Base-by-base conservation (phyloP, 2,797 vertebrate species). In the Lindbergichthys nudifrons region DNA sequence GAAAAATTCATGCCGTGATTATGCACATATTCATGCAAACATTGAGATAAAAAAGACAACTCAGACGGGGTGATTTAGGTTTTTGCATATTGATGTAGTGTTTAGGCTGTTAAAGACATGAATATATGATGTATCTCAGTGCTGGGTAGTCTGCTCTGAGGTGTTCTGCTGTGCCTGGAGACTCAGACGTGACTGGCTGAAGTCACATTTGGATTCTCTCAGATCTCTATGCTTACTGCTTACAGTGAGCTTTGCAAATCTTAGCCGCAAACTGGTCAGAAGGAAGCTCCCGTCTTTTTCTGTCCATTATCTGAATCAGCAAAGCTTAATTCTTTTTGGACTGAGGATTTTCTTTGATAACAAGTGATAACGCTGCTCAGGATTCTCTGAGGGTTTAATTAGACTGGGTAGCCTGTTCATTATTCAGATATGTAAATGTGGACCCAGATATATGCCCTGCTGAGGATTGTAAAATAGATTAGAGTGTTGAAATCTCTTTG, bases 371-470 rank as follows among this genome's bases (percentile, higher is more conserved):
- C 9, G 1, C 65, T 70, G 68, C 9, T 58, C n/a, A 30, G 65
- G 54, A 65, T 58, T 74, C 86, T 83, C 83, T 11, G 51, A 75
- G 76, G 83, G 57, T 84, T 83, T 85, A 79, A 88, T 88, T 87
- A 87, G 83, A 70, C 48, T 18, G 46, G 26, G 64, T 48, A 70
- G 73, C 67, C 71, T 71, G 43, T 76, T 89, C 64, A 83, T 66
- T 88, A 89, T 89, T 82, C 81, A 86, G n/a, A 86, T 87, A 88
- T 88, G 81, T 75, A 83, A 89, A 92, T 90, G 57, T 9, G 5
- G 69, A 77, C 76, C 78, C 77, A 82, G 74, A 88, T 84, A 45
- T 72, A 70, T 7, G 64, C 48, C 54, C 65, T 26, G 66, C 80
- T 68, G 23, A 42, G 70, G 56, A 77, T 79, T 87, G 73, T 84